phyloP scores from a whole-genome alignment of 2,797 vertebrate species.

The Oryzias dopingdopingensis region DNA sequence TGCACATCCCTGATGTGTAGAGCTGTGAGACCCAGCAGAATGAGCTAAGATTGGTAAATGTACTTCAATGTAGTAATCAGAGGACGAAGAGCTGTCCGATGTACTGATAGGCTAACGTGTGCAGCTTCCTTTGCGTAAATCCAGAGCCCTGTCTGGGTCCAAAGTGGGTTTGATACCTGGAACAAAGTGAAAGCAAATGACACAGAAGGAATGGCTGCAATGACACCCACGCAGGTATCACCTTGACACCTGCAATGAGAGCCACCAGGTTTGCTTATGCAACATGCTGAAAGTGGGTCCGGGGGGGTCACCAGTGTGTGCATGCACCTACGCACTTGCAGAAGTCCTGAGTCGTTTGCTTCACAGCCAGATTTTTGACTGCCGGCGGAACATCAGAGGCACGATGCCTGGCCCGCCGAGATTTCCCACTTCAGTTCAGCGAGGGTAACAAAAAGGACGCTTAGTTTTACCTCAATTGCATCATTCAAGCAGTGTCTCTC shows the following conservation, averaged over 20 bases:
- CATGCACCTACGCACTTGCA: not conserved
- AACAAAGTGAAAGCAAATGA: constrained; percentile 6
- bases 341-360: constrained; percentile 44
- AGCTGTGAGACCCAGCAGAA: constrained; percentile 1
- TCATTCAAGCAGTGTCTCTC: constrained; percentile 43
- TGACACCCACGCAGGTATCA: constrained; percentile 14
- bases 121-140: constrained; percentile 1
- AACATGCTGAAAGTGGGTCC: constrained; percentile 33
- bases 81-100: not conserved
- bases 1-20: not conserved
- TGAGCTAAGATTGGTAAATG: not conserved
- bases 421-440: constrained; percentile 28
- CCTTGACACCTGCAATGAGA: constrained; percentile 40
- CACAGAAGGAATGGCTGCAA: constrained; percentile 2
- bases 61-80: not conserved
- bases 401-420: constrained; percentile 35
- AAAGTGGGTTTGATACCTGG: constrained; percentile 4
- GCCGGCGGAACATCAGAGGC: constrained; percentile 32
- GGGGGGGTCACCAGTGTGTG: constrained; percentile 6
- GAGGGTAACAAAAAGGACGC: constrained; percentile 50
- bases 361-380: constrained; percentile 36
- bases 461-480: constrained; percentile 60
- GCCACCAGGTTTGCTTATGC: constrained; percentile 27
- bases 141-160: not conserved
- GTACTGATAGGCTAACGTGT: not conserved